Evolutionary conservation across 64 coral and sea anemone species (phyloP).

Genomic region (Montipora foliosa): DNA sequence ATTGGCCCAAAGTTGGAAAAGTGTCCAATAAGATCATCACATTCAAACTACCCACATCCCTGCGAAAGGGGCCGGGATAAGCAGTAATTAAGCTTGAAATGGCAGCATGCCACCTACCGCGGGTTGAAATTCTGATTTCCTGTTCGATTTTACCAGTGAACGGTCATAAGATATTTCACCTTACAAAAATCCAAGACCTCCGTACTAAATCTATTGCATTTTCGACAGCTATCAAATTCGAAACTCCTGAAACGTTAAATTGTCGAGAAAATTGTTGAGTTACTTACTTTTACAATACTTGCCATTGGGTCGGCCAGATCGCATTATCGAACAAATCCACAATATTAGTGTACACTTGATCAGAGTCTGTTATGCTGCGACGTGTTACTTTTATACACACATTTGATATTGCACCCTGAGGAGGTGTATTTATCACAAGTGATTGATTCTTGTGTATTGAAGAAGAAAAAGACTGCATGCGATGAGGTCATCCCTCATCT

Average conservation of each 20-base stretch:
- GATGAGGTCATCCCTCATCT: background rate
- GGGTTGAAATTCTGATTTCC: background rate
- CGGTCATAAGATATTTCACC: background rate
- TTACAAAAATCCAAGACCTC: background rate
- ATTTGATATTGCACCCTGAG: background rate
- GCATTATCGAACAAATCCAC: slow-evolving; percentile 5
- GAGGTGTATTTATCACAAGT: background rate
- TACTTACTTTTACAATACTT: background rate
- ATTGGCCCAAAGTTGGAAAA: no score
- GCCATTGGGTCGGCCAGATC: background rate
- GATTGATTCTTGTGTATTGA: background rate
- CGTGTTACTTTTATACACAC: background rate
- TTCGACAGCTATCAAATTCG: background rate
- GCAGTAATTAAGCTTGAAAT: no score
- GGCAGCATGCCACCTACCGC: no score
- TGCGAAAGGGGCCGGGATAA: no score
- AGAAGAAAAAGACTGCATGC: background rate
- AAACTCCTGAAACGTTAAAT: background rate
- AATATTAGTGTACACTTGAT: background rate
- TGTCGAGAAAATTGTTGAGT: no score
- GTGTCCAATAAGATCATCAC: no score
- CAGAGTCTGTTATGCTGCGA: background rate
- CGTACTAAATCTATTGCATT: background rate
- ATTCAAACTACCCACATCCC: no score
- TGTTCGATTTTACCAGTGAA: background rate